phyloP scores from a whole-genome alignment of 1,140 invertebrate species.

The Drosophila nigrodunni region DNA sequence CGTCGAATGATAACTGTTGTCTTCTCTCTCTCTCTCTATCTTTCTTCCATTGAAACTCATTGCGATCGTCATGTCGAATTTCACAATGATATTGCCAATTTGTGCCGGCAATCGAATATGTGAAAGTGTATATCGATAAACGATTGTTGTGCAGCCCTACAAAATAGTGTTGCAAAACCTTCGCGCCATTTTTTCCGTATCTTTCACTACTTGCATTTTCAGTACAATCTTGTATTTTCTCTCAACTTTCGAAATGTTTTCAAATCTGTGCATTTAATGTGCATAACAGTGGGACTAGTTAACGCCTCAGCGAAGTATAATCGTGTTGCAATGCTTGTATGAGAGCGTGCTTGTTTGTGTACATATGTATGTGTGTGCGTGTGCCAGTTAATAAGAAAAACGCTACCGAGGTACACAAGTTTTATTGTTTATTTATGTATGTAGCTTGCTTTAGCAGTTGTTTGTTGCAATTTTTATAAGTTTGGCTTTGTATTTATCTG shows the following conservation, averaged over 20 bases:
- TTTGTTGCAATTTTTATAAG: slow-evolving; percentile 70
- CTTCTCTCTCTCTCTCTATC: too few relatives aligned
- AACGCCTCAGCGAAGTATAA: neutral
- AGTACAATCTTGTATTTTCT: slow-evolving; percentile 5
- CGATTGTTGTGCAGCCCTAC: neutral
- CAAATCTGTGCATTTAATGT: slow-evolving; percentile 2
- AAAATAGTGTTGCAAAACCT: slow-evolving; percentile 41
- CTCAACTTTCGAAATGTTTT: slow-evolving; percentile 11
- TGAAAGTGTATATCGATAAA: slow-evolving; percentile 19
- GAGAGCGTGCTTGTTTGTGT: slow-evolving; percentile 37
- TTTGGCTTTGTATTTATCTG: slow-evolving; percentile 70
- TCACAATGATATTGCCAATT: neutral
- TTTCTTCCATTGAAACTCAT: neutral
- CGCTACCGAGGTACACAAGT: slow-evolving; percentile 59
- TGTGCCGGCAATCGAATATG: neutral
- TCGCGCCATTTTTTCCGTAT: slow-evolving; percentile 49
- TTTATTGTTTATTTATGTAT: slow-evolving; percentile 51
- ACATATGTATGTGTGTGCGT: slow-evolving; percentile 50
- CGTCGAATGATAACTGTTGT: neutral
- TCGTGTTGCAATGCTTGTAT: slow-evolving; percentile 24
- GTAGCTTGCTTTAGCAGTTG: slow-evolving; percentile 47
- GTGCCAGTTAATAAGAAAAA: slow-evolving; percentile 62
- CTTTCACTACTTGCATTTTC: slow-evolving; percentile 26
- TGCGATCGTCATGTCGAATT: neutral
- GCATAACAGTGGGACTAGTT: neutral